A percentile compares a stretch with the other conserved stretches of the same genome.
Conservation (phyloP, 2,888 invertebrate genomes). For the Morpho helenor region DNA sequence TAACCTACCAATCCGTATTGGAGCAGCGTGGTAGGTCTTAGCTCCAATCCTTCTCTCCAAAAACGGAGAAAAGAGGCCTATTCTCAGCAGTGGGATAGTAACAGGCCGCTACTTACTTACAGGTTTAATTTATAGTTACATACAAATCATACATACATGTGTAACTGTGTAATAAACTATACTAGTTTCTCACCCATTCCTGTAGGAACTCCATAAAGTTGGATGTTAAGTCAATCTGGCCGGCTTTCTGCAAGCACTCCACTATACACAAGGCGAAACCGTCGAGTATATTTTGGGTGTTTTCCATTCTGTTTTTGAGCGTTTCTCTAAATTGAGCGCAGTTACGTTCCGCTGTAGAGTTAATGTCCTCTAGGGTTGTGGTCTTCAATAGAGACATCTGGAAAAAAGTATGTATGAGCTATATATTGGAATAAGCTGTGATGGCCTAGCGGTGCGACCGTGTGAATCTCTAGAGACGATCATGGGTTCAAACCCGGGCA, state of each 20-base stretch:
- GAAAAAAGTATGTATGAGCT: not conserved
- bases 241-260: conserved; percentile 10
- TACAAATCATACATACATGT: not conserved
- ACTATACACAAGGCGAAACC: conserved; percentile 1
- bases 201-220: conserved; percentile 7
- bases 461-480: no score
- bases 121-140: no score
- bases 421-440: no score
- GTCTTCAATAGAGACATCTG: conserved; percentile 15
- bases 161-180: conserved; percentile 17
- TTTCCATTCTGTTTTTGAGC: not conserved
- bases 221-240: conserved; percentile 5
- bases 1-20: no score
- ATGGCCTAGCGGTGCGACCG: no score
- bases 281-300: conserved; percentile 8
- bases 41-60: no score
- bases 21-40: no score
- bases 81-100: no score
- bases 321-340: not conserved
- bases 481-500: no score
- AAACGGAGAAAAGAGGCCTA: no score
- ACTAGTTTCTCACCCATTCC: conserved; percentile 4
- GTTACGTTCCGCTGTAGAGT: conserved; percentile 1
- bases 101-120: no score
- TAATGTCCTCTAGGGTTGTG: conserved; percentile 3